phyloP scores from a whole-genome alignment of 2,888 invertebrate genomes.

The Macrophya alboannulata region DNA sequence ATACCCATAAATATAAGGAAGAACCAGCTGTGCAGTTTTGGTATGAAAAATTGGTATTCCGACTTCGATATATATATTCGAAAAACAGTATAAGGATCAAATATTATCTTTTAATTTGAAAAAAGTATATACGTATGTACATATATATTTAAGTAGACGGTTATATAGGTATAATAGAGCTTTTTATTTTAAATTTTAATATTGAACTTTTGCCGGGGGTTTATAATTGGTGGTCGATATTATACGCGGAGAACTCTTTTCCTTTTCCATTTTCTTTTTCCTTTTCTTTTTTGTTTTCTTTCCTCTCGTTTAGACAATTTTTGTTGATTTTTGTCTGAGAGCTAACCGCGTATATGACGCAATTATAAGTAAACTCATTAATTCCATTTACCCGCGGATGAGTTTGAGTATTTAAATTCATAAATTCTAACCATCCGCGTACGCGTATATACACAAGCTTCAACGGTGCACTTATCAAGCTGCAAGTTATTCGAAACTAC shows the following conservation, averaged over 20 bases:
- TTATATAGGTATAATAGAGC: too few species aligned
- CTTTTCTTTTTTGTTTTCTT: background rate
- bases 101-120: too few species aligned
- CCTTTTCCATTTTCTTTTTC: background rate
- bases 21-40: background rate
- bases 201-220: too few species aligned
- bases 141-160: too few species aligned
- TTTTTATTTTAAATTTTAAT: too few species aligned
- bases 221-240: too few species aligned
- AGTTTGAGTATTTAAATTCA: background rate
- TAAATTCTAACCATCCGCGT: background rate
- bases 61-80: background rate
- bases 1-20: background rate
- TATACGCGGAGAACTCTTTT: too few species aligned
- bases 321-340: background rate
- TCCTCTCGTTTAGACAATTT: background rate
- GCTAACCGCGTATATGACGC: background rate
- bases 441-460: background rate
- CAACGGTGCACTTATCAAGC: background rate
- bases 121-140: too few species aligned
- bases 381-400: background rate
- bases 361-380: constrained; percentile 11
- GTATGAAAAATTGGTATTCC: background rate
- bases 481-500: background rate
- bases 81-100: too few species aligned